Conservation (phyloP, 2,888 invertebrate genomes). For the Notocelia uddmanniana region DNA sequence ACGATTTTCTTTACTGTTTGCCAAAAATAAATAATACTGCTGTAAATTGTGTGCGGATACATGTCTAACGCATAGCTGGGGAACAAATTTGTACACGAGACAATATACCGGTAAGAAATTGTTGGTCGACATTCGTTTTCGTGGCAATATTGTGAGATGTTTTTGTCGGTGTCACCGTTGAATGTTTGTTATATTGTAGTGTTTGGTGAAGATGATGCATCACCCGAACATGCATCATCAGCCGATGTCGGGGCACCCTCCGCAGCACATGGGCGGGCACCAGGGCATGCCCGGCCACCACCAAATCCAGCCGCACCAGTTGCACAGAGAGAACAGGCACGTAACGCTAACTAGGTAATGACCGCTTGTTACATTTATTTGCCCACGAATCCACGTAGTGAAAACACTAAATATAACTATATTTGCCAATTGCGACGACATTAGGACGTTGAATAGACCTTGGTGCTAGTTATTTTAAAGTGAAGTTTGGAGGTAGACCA, state of each 20-base stretch:
- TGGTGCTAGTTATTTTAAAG: constrained; percentile 1
- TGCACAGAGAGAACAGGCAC: constrained; percentile 88
- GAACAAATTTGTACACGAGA: constrained; percentile 61
- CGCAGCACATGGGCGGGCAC: constrained; percentile 79
- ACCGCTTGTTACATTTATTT: constrained; percentile 60
- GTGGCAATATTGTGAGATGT: constrained; percentile 71
- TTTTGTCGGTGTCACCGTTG: constrained; percentile 62
- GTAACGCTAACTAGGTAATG: constrained; percentile 81
- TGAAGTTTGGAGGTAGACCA: constrained; percentile 15
- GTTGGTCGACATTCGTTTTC: constrained; percentile 52
- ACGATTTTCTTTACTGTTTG: constrained; percentile 93
- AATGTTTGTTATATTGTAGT: constrained; percentile 73
- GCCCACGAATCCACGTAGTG: constrained; percentile 48
- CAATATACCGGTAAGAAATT: constrained; percentile 71
- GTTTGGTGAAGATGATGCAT: constrained; percentile 83
- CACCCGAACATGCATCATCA: constrained; percentile 86
- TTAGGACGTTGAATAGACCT: not conserved
- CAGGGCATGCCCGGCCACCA: constrained; percentile 85
- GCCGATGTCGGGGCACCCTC: constrained; percentile 82
- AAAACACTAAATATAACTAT: constrained; percentile 30
- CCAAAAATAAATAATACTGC: constrained; percentile 84
- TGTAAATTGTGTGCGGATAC: constrained; percentile 75
- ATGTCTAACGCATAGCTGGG: constrained; percentile 70
- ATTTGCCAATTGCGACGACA: not conserved
- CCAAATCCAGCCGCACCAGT: constrained; percentile 88